Base-by-base conservation (phyloP, 1,140 invertebrate species). In the Helicoverpa armigera region DNA sequence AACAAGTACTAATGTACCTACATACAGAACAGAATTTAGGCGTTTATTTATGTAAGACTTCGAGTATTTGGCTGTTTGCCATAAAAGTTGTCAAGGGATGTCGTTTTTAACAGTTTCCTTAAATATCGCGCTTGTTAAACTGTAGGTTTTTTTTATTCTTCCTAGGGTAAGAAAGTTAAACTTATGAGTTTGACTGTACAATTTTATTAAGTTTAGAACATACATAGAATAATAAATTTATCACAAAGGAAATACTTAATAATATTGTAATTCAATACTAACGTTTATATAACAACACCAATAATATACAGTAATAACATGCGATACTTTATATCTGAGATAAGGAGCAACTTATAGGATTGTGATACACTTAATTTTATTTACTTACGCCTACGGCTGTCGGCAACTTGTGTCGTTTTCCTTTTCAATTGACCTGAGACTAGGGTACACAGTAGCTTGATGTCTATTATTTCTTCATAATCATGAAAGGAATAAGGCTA, bases 31-130 rank as follows among this genome's bases (percentile, higher is more conserved):
- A n/a, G 60, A 67, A 50, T 67, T 67, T 48, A 48, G 35, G 35
- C 13, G 35, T 67, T 67, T 67, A 13, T 48, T 5, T 43, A 48
- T 43, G 60, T 67, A 48, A 60, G 14, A 3, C 13, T 54, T n/a
- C 35, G 35, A 35, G 9, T 43, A 43, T 18, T 18, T 63, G 60
- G 14, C 11, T 29, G 60, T 31, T 63, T 63, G 23, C 29, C 29
- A 7, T 14, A 14, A 35, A 63, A 5, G 29, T 18, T 11, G 16
- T 58, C 56, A 23, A 23, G 23, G 23, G 63, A 67, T 67, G 35
- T 43, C 12, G 60, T 29, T 63, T 58, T 63, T 63, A 29, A 31
- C 29, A 63, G 60, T 63, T 63, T 58, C 56, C 56, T 58, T 58
- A 58, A 58, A 58, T 18, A 58, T 58, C 18, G 56, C 56, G 10